Evolutionary conservation across 2,888 invertebrate genomes (phyloP), one percentile per base, ranked within the genome.

Genomic region (Acrobasis suavella): DNA sequence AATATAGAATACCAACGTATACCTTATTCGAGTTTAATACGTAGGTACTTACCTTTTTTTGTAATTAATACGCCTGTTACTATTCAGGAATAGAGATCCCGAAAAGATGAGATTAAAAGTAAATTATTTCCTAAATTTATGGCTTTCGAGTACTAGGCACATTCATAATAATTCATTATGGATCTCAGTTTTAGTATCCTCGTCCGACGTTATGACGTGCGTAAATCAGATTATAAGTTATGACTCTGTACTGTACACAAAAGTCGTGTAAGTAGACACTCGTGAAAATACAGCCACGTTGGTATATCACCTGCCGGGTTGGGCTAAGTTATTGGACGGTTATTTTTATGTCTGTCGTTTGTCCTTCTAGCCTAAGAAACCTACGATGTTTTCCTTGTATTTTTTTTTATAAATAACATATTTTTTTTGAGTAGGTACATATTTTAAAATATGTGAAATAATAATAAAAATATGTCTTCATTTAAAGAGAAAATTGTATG

Each of bases 291-390:
- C 42, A 49, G 17, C 46, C 22, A 8, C 46, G 17, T 15, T 15
- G 32, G 58, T n/a, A 32, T 52, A 17, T 56, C 56, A 56, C 56
- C 56, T 42, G 17, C 42, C 42, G 17, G 42, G 12, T 16, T 63
- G 17, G 42, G 12, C 42, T 63, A 68, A 69, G 67, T 66, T 71
- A 66, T 72, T 66, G 65, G 68, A 64, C 64, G 58, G 61, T 63
- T 65, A 60, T 71, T 68, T 68, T 69, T 73, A 73, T 68, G 67
- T 6, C 14, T 17, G 39, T 65, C 59, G 58, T 55, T 64, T 70
- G 69, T 74, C 67, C 62, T 64, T 62, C 59, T 32, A 32, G 32
- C 8, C 32, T 8, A 32, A 32, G 32, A 6, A 32, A 32, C 0
- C 2, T 32, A 32, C 7, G 32, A 32, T 32, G 7, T 32, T 32